Conservation (phyloP, 2,113 vertebrate species). For the Dendrocopos noguchii region DNA sequence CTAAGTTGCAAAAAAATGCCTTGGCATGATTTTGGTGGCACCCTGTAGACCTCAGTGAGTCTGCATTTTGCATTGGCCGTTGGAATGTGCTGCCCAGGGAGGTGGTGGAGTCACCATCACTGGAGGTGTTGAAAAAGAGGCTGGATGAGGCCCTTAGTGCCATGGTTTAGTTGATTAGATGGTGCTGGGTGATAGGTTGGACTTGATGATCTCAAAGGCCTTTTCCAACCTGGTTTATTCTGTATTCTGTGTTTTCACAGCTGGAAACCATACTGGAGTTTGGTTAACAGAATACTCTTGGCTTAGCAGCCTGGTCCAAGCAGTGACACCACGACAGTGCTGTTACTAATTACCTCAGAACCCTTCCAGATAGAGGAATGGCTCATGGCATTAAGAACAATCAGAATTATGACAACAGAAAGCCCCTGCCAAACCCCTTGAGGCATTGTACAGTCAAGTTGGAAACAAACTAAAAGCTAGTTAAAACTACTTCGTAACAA, state of each 20-base stretch:
- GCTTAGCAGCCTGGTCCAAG: background rate
- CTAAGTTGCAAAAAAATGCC: background rate
- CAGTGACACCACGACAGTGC: background rate
- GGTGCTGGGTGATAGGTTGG: no score
- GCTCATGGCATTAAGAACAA: slow-evolving; percentile 8
- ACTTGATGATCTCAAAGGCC: no score
- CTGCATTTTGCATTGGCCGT: background rate
- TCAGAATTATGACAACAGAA: slow-evolving; percentile 11
- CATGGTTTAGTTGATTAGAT: no score
- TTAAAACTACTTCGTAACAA: slow-evolving; percentile 29
- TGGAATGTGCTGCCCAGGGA: no score
- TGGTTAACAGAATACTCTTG: background rate
- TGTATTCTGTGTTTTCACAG: background rate
- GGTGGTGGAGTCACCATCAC: no score
- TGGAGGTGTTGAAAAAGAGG: no score
- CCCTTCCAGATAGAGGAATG: background rate
- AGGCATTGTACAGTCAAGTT: background rate
- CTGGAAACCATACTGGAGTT: background rate
- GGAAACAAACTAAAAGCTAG: slow-evolving; percentile 33
- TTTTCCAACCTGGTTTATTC: no score
- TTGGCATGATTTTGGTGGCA: background rate
- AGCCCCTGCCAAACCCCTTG: slow-evolving; percentile 10
- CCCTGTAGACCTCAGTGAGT: fast-evolving
- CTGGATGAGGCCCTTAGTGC: no score
- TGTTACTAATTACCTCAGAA: background rate